Evolutionary conservation across 2,888 invertebrate species (phyloP).

Genomic region (Cheilosia vulpina): DNA sequence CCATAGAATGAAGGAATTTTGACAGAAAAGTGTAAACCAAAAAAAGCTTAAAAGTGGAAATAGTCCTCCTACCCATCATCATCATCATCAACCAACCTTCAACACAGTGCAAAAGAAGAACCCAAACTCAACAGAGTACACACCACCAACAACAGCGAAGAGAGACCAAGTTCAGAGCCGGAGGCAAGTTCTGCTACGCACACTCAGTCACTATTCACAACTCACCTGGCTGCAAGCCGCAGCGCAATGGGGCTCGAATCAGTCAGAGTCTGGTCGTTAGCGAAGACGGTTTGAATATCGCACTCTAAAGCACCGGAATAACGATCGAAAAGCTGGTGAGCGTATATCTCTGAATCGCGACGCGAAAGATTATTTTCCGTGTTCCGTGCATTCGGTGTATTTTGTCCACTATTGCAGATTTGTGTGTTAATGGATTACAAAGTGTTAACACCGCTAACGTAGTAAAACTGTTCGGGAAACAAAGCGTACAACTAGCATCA

Average conservation of each 20-base stretch:
- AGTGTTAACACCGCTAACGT: slow-evolving; percentile 68
- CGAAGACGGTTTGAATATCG: slow-evolving; percentile 67
- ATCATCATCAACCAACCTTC: slow-evolving; percentile 34
- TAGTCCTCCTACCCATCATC: slow-evolving; percentile 60
- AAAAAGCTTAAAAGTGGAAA: slow-evolving; percentile 35
- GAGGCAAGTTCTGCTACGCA: slow-evolving; percentile 21
- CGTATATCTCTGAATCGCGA: slow-evolving; percentile 50
- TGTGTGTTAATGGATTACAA: slow-evolving; percentile 70
- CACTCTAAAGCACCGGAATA: slow-evolving; percentile 34
- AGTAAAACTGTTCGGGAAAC: slow-evolving; percentile 51
- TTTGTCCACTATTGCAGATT: slow-evolving; percentile 3
- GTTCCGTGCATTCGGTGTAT: slow-evolving; percentile 27
- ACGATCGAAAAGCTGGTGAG: slow-evolving; percentile 14
- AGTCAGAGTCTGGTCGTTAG: slow-evolving; percentile 72
- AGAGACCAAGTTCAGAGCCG: slow-evolving; percentile 20
- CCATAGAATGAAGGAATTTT: slow-evolving; percentile 33
- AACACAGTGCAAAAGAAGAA: slow-evolving; percentile 43
- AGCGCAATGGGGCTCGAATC: slow-evolving; percentile 53
- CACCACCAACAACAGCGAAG: slow-evolving; percentile 15
- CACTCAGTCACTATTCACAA: background rate
- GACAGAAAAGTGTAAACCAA: slow-evolving; percentile 45
- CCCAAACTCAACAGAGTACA: slow-evolving; percentile 16
- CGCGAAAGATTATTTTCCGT: slow-evolving; percentile 38
- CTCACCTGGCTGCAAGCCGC: slow-evolving; percentile 42
- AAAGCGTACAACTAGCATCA: slow-evolving; percentile 57